A percentile compares a stretch with the other conserved stretches of the same genome.
These are phyloP conservation scores for Cotesia congregata DNA, from an alignment of 2,888 invertebrate genomes.

Conservation along the genomic window DNA sequence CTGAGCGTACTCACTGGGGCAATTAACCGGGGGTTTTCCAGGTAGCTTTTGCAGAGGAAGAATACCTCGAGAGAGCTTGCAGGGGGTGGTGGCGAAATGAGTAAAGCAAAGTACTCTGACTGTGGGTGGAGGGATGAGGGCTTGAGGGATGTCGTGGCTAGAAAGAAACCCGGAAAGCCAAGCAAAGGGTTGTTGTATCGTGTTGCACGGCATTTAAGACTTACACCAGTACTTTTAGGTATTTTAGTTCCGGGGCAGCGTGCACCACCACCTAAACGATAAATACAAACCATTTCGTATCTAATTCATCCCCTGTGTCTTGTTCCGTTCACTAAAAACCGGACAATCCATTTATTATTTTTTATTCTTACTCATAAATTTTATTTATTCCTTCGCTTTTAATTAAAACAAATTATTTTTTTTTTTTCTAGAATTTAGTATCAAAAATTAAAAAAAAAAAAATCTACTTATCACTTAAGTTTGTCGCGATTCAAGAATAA, in stretches of 20 bases:
- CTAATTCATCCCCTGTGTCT: constrained; percentile 29
- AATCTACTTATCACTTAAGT: too few relatives aligned
- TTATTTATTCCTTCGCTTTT: not conserved
- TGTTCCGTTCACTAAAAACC: constrained; percentile 29
- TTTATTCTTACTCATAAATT: constrained; percentile 10
- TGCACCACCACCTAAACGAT: constrained; percentile 32
- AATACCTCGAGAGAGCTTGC: constrained; percentile 32
- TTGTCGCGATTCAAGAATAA: not conserved
- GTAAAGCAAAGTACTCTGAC: not conserved
- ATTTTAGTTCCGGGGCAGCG: constrained; percentile 48
- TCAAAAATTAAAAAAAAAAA: too few relatives aligned
- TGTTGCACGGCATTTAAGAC: constrained; percentile 63
- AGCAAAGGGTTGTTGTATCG: constrained; percentile 56
- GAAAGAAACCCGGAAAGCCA: constrained; percentile 51
- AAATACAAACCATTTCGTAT: constrained; percentile 34
- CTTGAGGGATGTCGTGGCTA: constrained; percentile 39
- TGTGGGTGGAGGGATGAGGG: constrained; percentile 36
- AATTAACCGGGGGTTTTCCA: constrained; percentile 34
- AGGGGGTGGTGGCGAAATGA: not conserved
- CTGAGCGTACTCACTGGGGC: constrained; percentile 47
- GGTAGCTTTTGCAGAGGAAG: constrained; percentile 13
- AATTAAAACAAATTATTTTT: not conserved
- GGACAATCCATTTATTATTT: constrained; percentile 52
- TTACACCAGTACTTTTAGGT: constrained; percentile 56
- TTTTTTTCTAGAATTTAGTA: too few relatives aligned